Base-by-base conservation (phyloP, 2,113 vertebrate genomes). In the Scomber colias region DNA sequence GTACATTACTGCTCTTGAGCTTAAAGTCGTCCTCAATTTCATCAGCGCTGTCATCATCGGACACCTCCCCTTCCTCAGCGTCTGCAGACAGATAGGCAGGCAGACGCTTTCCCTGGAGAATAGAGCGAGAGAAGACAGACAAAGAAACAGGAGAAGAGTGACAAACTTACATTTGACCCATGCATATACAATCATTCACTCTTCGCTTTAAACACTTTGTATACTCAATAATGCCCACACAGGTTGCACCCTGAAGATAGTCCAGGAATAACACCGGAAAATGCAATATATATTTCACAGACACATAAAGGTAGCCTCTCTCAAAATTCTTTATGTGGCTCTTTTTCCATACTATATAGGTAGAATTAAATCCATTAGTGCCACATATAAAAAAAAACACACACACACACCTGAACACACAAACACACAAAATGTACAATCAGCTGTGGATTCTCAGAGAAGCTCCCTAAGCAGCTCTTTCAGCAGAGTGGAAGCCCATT, bases 1-100 rank as follows among this genome's bases (percentile, higher is more conserved):
- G 91, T 94, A 99, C 97, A 75, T 95, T 97, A 77, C 94, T 96
- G 79, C 94, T 89, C 82, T 97, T 98, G 30, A 99, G 92, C 77
- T 99, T 99, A 95, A 97, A 99, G 77, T 99, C 98, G 0, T 99
- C 98, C 92, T 99, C 98, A 40, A 99, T 98, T 89, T 99, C 98
- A 91, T 99, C 98, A 8, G 98, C 98, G 0, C 97, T 99, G 83
- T 99, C 98, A 83, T 99, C 98, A 46, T 98, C 98, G 0, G 98
- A 99, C 71, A 99, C 98, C 67, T 99, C 98, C 13, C 98, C 98
- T 90, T 99, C 98, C 83, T 99, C 97, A 0, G 94, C 97, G 49
- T 99, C 98, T 1, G 95, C 96, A 60, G 95, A 96, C 74, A 99
- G 95, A 90, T 96, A 97, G 69, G 90, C 95, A 0, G 98, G 97